A percentile compares a stretch with the other conserved stretches of the same genome.
These are phyloP conservation scores for Meta bourneti DNA, from an alignment of 2,888 invertebrate genomes.

Conservation along the genomic window DNA sequence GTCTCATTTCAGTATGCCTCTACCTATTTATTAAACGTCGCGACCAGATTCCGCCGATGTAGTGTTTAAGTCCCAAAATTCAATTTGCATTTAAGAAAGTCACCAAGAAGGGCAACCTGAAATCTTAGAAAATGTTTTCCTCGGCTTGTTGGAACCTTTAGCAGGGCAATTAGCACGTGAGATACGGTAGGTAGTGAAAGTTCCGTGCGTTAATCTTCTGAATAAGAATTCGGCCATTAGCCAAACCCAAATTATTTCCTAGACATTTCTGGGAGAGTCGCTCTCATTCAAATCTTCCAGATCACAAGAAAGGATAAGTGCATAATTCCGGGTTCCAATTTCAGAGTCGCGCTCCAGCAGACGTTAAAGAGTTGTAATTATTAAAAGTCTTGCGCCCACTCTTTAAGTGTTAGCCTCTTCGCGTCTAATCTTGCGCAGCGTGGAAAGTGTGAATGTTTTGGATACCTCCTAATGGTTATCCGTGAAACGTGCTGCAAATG, in stretches of 20 bases:
- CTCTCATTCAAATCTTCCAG: neutral
- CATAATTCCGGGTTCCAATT: neutral
- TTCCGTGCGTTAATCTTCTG: slow-evolving; percentile 42
- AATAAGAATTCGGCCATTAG: slow-evolving; percentile 46
- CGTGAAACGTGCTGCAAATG: too few relatives aligned
- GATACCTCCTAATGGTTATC: too few relatives aligned
- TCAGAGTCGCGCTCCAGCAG: neutral
- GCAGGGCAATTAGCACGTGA: slow-evolving; percentile 19
- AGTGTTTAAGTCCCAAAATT: slow-evolving; percentile 8
- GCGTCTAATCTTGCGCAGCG: neutral
- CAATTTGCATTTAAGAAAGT: slow-evolving; percentile 30
- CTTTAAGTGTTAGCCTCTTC: neutral
- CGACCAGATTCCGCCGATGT: neutral
- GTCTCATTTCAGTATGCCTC: neutral
- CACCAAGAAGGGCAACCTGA: neutral
- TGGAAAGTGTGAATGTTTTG: neutral
- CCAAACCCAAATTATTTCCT: slow-evolving; percentile 29
- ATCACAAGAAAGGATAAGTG: slow-evolving; percentile 12
- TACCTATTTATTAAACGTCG: neutral
- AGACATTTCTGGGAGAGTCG: neutral
- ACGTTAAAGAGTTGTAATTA: neutral
- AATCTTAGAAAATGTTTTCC: slow-evolving; percentile 21
- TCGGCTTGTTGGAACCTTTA: slow-evolving; percentile 7
- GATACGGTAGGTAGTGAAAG: slow-evolving; percentile 18
- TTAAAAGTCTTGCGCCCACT: neutral